Percentiles rank a stretch among this genome's conserved stretches.
Evolutionary conservation across 2,797 vertebrate genomes (phyloP).

Genomic region (Trachops cirrhosus): DNA sequence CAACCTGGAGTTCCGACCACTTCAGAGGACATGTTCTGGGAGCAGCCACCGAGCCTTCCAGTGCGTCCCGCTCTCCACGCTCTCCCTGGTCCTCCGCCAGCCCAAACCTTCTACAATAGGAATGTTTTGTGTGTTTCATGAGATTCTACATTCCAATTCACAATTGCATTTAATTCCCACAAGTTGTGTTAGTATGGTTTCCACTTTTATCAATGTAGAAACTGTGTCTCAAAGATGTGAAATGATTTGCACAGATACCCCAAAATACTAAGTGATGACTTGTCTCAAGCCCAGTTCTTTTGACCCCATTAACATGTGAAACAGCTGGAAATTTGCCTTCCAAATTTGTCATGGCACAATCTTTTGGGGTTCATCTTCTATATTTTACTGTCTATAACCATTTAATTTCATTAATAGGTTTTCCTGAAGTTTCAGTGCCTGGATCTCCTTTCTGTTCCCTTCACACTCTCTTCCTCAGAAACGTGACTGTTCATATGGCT

Average conservation of each 20-base stretch:
- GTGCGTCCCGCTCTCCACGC: accelerated
- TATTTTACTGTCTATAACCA: background rate
- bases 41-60: no score
- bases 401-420: background rate
- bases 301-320: background rate
- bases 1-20: accelerated
- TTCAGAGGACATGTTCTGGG: background rate
- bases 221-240: background rate
- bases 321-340: background rate
- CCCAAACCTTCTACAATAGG: background rate
- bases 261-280: background rate
- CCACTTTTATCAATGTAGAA: background rate
- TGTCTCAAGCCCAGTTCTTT: background rate
- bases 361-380: background rate
- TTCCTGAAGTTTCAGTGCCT: background rate
- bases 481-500: background rate
- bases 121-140: background rate
- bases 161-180: background rate
- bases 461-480: background rate
- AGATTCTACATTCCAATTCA: background rate
- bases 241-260: background rate
- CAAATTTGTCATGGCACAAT: background rate
- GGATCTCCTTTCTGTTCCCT: background rate
- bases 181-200: background rate
- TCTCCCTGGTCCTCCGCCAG: background rate